Percentiles rank a stretch among this genome's conserved stretches.
Evolutionary conservation across 2,113 vertebrate species (phyloP).

Genomic region (Poeciliopsis prolifica): DNA sequence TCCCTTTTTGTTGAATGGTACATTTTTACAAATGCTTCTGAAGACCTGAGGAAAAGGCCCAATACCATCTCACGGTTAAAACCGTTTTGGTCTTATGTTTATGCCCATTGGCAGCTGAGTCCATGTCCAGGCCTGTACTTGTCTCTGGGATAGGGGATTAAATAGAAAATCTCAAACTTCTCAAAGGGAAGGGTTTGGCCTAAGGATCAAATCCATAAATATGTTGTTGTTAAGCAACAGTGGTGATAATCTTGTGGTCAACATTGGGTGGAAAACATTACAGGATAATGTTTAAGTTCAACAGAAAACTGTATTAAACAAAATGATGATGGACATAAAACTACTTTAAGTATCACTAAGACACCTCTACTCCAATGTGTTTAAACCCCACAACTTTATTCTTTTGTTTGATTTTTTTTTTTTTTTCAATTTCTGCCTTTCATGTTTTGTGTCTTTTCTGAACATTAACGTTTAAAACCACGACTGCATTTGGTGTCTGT

Average conservation of each 20-base stretch:
- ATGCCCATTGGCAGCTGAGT: constrained; percentile 30
- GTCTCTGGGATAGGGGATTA: constrained; percentile 60
- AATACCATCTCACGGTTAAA: constrained; percentile 17
- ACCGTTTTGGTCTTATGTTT: constrained; percentile 14
- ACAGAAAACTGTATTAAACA: neutral
- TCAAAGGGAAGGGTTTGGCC: constrained; percentile 42
- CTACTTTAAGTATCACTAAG: neutral
- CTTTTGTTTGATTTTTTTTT: too few species aligned
- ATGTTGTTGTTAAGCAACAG: constrained; percentile 43
- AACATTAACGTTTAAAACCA: neutral
- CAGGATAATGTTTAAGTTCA: too few species aligned
- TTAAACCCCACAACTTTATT: neutral
- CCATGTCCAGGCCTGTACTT: constrained; percentile 54
- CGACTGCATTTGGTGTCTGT: neutral
- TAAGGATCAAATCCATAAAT: constrained; percentile 31
- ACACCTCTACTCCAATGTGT: neutral
- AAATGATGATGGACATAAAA: neutral
- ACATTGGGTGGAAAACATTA: constrained; percentile 10
- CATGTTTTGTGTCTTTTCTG: neutral
- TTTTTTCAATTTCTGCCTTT: neutral
- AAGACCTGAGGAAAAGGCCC: constrained; percentile 18
- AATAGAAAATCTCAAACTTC: constrained; percentile 50
- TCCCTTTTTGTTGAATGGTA: neutral
- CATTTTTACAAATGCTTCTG: constrained; percentile 10
- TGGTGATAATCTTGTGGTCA: constrained; percentile 42